Base-by-base conservation (phyloP, 2,797 vertebrate genomes). In the Peromyscus eremicus region DNA sequence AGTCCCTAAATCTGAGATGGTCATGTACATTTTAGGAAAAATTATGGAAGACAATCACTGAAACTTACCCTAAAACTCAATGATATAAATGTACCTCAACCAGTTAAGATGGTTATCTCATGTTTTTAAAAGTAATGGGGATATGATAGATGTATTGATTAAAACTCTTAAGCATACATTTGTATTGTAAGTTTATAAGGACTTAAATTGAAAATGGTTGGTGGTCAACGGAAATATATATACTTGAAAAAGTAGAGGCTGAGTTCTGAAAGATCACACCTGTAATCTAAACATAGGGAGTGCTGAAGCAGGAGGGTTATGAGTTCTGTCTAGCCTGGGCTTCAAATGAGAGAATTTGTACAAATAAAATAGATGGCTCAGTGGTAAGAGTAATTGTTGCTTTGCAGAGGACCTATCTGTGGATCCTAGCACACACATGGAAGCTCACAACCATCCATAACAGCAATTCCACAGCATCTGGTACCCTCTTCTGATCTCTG, bases 241-340 rank as follows among this genome's bases (percentile, higher is more conserved):
- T 19, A 5, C 29, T 16, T 57, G 62, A n/a, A 17, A 46, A 87
- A 81, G 32, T 32, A 37, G 11, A 57, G 34, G 2, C 19, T 77
- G 29, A 27, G 32, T 6, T 64, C 17, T 49, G 27, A 46, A 23
- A 7, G 57, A n/a, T 7, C 37, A 89, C 3, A 16, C 10, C 9
- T 73, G 9, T 43, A 32, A 25, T 27, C 6, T n/a, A 46, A 89
- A 27, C 12, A 17, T 11, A 25, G 6, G 16, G 25, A 21, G 5
- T 14, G 7, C 11, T 73, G 40, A 64, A 4, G 2, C 7, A n/a
- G 32, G 7, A 0, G 0, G 3, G 5, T 49, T 77, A 43, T n/a
- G 27, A 62, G 19, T 89, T 89, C 12, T n/a, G 57, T 8, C 13
- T 62, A 62, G 13, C 13, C 40, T 46, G 32, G 21, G 12, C 12